phyloP scores from a whole-genome alignment of 1,140 invertebrate species.

The Palaemon carinicauda region DNA sequence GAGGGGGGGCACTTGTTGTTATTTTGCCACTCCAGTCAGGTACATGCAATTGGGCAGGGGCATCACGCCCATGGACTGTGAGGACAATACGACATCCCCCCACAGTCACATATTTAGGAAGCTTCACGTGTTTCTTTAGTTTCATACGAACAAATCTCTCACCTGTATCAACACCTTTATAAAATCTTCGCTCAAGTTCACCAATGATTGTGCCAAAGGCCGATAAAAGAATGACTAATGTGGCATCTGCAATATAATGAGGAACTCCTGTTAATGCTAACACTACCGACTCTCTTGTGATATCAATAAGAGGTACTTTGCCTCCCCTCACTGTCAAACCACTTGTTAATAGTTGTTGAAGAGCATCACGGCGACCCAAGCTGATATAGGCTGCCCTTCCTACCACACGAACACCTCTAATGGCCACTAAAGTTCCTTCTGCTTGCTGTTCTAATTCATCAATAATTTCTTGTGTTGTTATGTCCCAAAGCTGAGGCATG shows the following conservation, averaged over 20 bases:
- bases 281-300: constrained; percentile 62
- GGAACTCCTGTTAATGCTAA: constrained; percentile 63
- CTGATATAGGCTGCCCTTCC: constrained; percentile 62
- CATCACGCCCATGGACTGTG: constrained; percentile 55
- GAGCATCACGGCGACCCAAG: constrained; percentile 61
- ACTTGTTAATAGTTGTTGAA: constrained; percentile 60
- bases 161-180: constrained; percentile 66
- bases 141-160: constrained; percentile 64
- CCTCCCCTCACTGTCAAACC: constrained; percentile 62
- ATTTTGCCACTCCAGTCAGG: constrained; percentile 52
- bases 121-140: constrained; percentile 60
- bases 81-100: constrained; percentile 62
- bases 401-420: constrained; percentile 63
- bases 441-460: constrained; percentile 64
- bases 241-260: constrained; percentile 63
- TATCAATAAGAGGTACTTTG: constrained; percentile 62
- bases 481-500: constrained; percentile 60
- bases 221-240: constrained; percentile 62
- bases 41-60: constrained; percentile 48
- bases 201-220: constrained; percentile 64
- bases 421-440: constrained; percentile 61
- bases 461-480: constrained; percentile 64
- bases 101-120: constrained; percentile 62
- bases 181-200: constrained; percentile 64
- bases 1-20: constrained; percentile 16